Conservation (phyloP, 2,888 invertebrate species). For the Dryadula phaetusa region DNA sequence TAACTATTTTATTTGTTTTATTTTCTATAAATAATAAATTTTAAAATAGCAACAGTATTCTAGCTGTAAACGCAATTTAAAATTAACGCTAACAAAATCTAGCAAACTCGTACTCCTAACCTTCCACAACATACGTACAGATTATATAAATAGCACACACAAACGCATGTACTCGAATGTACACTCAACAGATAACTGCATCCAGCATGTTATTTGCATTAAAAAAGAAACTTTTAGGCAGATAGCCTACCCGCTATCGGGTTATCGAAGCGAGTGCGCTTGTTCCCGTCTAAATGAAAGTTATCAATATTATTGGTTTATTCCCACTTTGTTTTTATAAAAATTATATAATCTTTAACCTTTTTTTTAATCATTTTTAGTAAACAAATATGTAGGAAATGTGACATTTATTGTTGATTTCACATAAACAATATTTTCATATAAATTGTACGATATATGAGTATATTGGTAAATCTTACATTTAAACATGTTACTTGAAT, state of each 20-base stretch:
- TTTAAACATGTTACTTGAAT: too few relatives aligned
- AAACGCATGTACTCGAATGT: constrained; percentile 49
- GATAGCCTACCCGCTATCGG: constrained; percentile 62
- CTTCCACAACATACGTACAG: constrained; percentile 70
- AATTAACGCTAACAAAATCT: background rate
- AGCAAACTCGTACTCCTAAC: constrained; percentile 63
- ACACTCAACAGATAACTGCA: constrained; percentile 67
- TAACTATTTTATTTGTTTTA: background rate
- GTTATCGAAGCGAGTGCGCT: constrained; percentile 31
- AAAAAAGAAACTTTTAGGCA: constrained; percentile 51
- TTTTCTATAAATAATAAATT: background rate
- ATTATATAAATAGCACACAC: constrained; percentile 59
- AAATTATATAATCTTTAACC: constrained; percentile 29
- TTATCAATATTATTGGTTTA: constrained; percentile 45
- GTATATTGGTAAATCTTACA: too few relatives aligned
- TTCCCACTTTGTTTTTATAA: constrained; percentile 32
- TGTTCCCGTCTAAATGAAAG: constrained; percentile 50
- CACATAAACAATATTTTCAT: background rate
- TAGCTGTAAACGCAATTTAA: background rate
- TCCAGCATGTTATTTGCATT: constrained; percentile 67
- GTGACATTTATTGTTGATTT: background rate
- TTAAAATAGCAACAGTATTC: background rate
- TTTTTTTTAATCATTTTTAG: constrained; percentile 19
- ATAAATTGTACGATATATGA: too few relatives aligned
- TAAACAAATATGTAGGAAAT: constrained; percentile 26